Conservation (phyloP, 2,113 vertebrate genomes). For the Spea bombifrons region DNA sequence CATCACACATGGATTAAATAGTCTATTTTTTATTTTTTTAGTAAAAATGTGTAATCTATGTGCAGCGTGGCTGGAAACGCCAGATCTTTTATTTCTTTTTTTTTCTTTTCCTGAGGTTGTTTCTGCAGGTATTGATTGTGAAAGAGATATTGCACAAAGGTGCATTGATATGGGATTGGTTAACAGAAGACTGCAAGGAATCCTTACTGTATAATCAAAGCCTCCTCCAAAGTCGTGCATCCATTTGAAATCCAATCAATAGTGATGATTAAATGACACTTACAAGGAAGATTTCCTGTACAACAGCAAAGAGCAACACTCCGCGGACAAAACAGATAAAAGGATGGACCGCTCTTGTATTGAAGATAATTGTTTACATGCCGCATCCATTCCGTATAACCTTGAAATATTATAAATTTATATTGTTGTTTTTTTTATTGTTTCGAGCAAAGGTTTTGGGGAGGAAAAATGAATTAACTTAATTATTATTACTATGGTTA, state of each 20-base stretch:
- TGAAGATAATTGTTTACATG: not conserved
- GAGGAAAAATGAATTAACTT: no score
- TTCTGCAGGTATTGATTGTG: constrained; percentile 82
- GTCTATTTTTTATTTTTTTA: constrained; percentile 52
- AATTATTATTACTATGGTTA: no score
- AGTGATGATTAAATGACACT: constrained; percentile 90
- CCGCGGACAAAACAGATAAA: not conserved
- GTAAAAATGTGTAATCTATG: constrained; percentile 61
- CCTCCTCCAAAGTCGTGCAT: constrained; percentile 75
- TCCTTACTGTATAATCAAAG: constrained; percentile 83
- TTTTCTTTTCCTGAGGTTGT: constrained; percentile 70
- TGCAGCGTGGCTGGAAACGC: not conserved
- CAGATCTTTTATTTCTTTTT: not conserved
- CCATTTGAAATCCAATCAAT: constrained; percentile 85
- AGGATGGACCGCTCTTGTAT: not conserved
- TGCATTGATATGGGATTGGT: constrained; percentile 73
- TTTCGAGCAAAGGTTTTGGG: no score
- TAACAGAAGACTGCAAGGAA: constrained; percentile 76
- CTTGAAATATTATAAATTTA: not conserved
- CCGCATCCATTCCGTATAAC: not conserved
- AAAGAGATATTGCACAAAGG: constrained; percentile 86
- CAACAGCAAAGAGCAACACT: not conserved
- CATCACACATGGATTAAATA: constrained; percentile 61
- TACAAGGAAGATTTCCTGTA: constrained; percentile 55
- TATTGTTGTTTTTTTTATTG: no score